phyloP scores from a whole-genome alignment of 2,888 invertebrate species.

The Argynnis bischoffii region DNA sequence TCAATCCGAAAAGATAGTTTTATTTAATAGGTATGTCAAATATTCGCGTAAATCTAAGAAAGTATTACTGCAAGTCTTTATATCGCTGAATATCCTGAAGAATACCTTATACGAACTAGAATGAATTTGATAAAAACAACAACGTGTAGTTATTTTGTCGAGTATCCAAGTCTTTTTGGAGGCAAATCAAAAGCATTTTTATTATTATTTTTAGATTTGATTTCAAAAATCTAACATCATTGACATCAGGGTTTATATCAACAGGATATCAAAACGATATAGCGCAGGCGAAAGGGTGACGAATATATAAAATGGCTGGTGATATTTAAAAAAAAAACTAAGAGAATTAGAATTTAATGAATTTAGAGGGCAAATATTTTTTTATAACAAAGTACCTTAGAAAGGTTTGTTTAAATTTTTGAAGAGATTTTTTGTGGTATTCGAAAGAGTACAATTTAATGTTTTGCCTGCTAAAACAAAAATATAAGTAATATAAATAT shows the following conservation, averaged over 20 bases:
- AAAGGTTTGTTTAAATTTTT: too few relatives aligned
- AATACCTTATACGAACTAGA: conserved; percentile 34
- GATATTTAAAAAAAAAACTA: conserved; percentile 10
- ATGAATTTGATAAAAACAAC: conserved; percentile 3
- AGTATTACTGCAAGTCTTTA: conserved; percentile 50
- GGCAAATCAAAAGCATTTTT: neutral
- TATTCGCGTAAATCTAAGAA: too few relatives aligned
- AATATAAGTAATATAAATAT: too few relatives aligned
- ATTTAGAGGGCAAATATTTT: too few relatives aligned
- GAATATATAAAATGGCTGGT: conserved; percentile 57
- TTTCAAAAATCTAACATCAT: neutral
- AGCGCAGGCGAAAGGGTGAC: conserved; percentile 54
- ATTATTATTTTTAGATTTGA: neutral
- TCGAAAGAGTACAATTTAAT: too few relatives aligned
- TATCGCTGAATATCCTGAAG: conserved; percentile 49
- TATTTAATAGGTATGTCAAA: too few relatives aligned
- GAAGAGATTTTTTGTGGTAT: too few relatives aligned
- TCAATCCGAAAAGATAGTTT: too few relatives aligned
- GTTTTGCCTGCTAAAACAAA: too few relatives aligned
- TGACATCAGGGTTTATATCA: conserved; percentile 39
- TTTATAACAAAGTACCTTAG: too few relatives aligned
- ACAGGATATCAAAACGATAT: conserved; percentile 50
- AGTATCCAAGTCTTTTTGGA: conserved; percentile 1
- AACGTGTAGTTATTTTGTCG: conserved; percentile 9
- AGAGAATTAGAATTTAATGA: too few relatives aligned